Conservation (phyloP, 53 echinoderm and acorn worm species). For the Henricia sp. region DNA sequence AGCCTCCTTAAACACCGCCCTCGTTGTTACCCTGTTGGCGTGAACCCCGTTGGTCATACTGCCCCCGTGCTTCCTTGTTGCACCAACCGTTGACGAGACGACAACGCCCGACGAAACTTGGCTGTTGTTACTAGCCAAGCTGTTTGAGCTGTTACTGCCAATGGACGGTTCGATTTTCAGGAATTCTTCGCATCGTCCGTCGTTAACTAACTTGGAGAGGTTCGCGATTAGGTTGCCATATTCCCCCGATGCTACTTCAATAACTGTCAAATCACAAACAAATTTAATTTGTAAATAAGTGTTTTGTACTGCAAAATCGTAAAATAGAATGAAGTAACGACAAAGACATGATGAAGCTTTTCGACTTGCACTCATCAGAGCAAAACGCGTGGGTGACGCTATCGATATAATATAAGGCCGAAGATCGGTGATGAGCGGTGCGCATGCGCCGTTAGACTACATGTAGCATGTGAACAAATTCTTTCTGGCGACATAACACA, state of each 20-base stretch:
- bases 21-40: constrained; percentile 69
- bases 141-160: constrained; percentile 61
- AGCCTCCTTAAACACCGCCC: constrained; percentile 64
- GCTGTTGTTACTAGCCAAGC: constrained; percentile 59
- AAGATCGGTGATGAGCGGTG: too few relatives aligned
- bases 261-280: constrained; percentile 61
- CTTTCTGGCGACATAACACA: too few relatives aligned
- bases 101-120: constrained; percentile 14
- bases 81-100: not conserved
- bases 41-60: constrained; percentile 42
- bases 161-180: constrained; percentile 56
- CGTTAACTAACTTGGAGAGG: constrained; percentile 67
- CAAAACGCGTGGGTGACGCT: too few relatives aligned
- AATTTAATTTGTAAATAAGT: too few relatives aligned
- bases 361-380: too few relatives aligned
- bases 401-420: not conserved
- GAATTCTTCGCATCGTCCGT: constrained; percentile 85
- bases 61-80: constrained; percentile 6
- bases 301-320: too few relatives aligned
- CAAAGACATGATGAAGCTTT: too few relatives aligned
- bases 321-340: too few relatives aligned
- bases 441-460: too few relatives aligned
- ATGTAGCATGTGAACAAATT: too few relatives aligned
- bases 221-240: constrained; percentile 73
- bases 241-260: constrained; percentile 92